Percentiles rank a stretch among this genome's conserved stretches.
These are phyloP conservation scores for Drosophila cardini DNA, from an alignment of 1,140 invertebrate species.

Conservation along the genomic window DNA sequence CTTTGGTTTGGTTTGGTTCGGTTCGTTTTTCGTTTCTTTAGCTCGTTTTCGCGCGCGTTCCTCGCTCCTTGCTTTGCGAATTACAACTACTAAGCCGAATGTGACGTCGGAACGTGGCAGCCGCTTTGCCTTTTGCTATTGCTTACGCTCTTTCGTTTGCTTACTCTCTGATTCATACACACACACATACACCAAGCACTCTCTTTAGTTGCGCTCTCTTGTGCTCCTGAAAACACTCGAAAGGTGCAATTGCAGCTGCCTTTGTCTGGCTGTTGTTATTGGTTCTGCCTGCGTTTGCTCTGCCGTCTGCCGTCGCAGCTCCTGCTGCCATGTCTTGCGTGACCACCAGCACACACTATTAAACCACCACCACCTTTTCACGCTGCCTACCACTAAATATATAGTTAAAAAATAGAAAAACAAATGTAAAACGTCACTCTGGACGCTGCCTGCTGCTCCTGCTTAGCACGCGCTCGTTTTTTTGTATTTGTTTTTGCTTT, in stretches of 20 bases:
- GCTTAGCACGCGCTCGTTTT: conserved; percentile 61
- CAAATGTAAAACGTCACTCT: conserved; percentile 45
- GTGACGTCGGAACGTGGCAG: conserved; percentile 65
- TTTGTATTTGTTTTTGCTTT: conserved; percentile 23
- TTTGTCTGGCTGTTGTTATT: conserved; percentile 57
- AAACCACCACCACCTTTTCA: conserved; percentile 55
- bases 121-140: conserved; percentile 40
- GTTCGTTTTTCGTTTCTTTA: conserved; percentile 39
- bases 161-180: neutral
- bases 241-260: conserved; percentile 83
- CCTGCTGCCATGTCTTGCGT: conserved; percentile 70
- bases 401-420: conserved; percentile 48
- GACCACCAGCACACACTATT: conserved; percentile 60
- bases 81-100: conserved; percentile 73
- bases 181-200: neutral
- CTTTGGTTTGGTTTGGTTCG: conserved; percentile 20
- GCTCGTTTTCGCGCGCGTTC: conserved; percentile 71
- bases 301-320: conserved; percentile 24
- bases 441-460: conserved; percentile 40
- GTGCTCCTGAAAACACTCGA: conserved; percentile 59
- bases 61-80: conserved; percentile 78
- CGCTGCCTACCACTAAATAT: conserved; percentile 76
- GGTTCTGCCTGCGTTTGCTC: conserved; percentile 37
- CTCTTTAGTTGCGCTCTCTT: conserved; percentile 21
- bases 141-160: conserved; percentile 35